Percentiles rank a stretch among this genome's conserved stretches.
Evolutionary conservation across 2,113 vertebrate genomes (phyloP).

Genomic region (Baryphthengus martii): DNA sequence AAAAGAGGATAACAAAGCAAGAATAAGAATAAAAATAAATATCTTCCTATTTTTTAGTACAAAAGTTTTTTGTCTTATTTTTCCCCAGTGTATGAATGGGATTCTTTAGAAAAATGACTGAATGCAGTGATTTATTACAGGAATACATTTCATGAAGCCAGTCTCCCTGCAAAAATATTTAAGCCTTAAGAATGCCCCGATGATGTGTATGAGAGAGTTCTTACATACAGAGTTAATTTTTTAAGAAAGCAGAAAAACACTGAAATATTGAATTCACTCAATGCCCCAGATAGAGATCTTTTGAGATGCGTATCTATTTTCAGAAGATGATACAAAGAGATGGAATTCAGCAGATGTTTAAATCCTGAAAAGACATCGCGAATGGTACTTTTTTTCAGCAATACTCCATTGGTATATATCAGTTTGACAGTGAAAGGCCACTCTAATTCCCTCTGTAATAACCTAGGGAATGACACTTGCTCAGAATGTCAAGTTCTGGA

Average conservation of each 20-base stretch:
- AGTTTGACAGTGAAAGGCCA: conserved; percentile 71
- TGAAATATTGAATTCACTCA: background rate
- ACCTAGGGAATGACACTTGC: conserved; percentile 71
- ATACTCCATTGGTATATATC: conserved; percentile 50
- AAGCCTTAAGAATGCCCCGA: background rate
- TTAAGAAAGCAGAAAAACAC: background rate
- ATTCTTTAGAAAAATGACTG: background rate
- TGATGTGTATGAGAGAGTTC: background rate
- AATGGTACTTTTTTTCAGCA: conserved; percentile 49
- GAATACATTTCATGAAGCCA: background rate
- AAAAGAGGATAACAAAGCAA: background rate
- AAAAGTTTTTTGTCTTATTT: background rate
- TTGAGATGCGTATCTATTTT: conserved; percentile 47
- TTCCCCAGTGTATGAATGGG: background rate
- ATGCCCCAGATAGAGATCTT: background rate
- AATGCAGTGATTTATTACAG: background rate
- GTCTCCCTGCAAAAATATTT: background rate
- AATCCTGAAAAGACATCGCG: conserved; percentile 47
- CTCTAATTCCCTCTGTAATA: conserved; percentile 69
- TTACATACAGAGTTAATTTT: background rate
- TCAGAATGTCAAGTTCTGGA: conserved; percentile 68
- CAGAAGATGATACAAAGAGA: conserved; percentile 52
- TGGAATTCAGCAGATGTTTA: conserved; percentile 52
- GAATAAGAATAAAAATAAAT: background rate
- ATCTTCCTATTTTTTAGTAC: background rate